These are phyloP conservation scores for Metaphire vulgaris DNA, from an alignment of 1,140 invertebrate species.

Conservation along the genomic window DNA sequence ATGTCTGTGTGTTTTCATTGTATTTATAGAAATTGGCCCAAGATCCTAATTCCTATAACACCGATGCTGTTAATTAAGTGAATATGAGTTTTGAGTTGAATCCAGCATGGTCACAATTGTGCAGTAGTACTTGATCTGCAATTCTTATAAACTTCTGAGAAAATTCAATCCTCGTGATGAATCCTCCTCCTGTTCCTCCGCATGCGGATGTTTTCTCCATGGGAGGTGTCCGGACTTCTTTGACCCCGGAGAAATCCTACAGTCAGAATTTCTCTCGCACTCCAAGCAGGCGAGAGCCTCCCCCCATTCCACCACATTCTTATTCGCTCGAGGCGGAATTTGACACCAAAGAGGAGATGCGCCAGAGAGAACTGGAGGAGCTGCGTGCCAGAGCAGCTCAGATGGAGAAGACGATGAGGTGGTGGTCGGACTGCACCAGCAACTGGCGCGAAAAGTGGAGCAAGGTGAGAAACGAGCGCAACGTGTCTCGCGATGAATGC, in stretches of 20 bases:
- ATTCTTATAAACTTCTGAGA: too few species aligned
- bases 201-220: slow-evolving; percentile 16
- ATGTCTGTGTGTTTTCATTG: too few species aligned
- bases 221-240: slow-evolving; percentile 8
- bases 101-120: too few species aligned
- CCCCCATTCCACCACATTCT: slow-evolving; percentile 19
- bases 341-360: slow-evolving; percentile 50
- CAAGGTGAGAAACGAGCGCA: slow-evolving; percentile 59
- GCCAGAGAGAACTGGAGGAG: slow-evolving; percentile 75
- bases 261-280: slow-evolving; percentile 18
- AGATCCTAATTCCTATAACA: too few species aligned
- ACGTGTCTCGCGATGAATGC: slow-evolving; percentile 68
- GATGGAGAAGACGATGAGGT: slow-evolving; percentile 98
- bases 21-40: too few species aligned
- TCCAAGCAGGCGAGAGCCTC: slow-evolving; percentile 22
- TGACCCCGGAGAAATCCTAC: slow-evolving; percentile 12
- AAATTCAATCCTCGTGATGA: too few species aligned
- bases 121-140: too few species aligned
- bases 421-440: slow-evolving; percentile 89
- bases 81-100: too few species aligned
- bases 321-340: slow-evolving; percentile 42
- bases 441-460: slow-evolving; percentile 94
- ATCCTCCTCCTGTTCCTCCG: slow-evolving; percentile 21
- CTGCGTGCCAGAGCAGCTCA: slow-evolving; percentile 81
- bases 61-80: too few species aligned